These are phyloP conservation scores for Acrobasis repandana DNA, from an alignment of 2,888 invertebrate species.

Conservation along the genomic window DNA sequence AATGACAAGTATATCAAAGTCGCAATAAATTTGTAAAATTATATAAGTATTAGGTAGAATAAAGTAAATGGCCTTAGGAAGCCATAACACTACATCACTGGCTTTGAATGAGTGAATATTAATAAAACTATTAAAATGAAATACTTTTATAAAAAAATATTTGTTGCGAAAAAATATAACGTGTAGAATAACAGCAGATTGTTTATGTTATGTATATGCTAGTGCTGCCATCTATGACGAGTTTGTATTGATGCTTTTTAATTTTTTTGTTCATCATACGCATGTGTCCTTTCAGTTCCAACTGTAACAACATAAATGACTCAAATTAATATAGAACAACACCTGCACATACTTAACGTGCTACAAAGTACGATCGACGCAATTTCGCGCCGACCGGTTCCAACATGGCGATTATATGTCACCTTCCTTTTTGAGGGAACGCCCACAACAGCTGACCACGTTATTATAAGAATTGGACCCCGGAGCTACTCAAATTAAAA, in stretches of 20 bases:
- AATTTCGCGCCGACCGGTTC: slow-evolving; percentile 27
- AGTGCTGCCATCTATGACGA: too few relatives aligned
- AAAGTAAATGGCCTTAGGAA: too few relatives aligned
- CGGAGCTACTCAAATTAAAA: slow-evolving; percentile 31
- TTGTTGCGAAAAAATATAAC: too few relatives aligned
- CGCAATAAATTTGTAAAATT: too few relatives aligned
- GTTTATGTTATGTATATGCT: too few relatives aligned
- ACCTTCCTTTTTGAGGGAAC: slow-evolving; percentile 34
- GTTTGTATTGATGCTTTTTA: neutral
- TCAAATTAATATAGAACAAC: slow-evolving; percentile 9
- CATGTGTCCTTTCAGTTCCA: neutral
- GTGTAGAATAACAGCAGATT: too few relatives aligned
- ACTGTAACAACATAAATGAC: neutral
- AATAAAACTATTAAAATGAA: too few relatives aligned
- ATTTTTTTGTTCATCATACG: neutral
- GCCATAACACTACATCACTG: too few relatives aligned
- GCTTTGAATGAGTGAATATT: too few relatives aligned
- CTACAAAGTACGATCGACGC: slow-evolving; percentile 8
- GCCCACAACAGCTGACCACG: slow-evolving; percentile 35
- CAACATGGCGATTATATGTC: slow-evolving; percentile 36
- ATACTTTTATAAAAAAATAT: too few relatives aligned
- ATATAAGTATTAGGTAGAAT: too few relatives aligned
- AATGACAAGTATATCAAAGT: too few relatives aligned
- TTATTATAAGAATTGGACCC: slow-evolving; percentile 33
- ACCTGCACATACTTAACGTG: slow-evolving; percentile 20